phyloP scores from a whole-genome alignment of 2,113 vertebrate species.

The Edolisoma coerulescens region DNA sequence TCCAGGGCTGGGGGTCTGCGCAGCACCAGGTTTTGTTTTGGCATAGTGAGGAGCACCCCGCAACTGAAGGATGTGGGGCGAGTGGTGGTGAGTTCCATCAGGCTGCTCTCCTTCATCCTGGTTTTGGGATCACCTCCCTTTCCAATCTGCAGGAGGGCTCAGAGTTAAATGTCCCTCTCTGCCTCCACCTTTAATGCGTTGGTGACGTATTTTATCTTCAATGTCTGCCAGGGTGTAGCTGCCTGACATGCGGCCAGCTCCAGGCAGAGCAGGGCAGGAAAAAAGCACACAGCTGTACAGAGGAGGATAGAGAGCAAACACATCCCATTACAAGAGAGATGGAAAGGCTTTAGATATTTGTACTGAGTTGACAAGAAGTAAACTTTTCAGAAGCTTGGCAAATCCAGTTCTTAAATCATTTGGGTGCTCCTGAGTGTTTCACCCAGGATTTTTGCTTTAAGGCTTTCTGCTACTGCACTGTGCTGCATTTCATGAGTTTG shows the following conservation, averaged over 20 bases:
- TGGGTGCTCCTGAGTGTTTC: neutral
- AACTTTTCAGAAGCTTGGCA: neutral
- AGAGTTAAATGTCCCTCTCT: neutral
- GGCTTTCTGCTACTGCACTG: neutral
- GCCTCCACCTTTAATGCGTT: neutral
- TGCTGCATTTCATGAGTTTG: neutral
- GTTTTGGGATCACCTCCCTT: neutral
- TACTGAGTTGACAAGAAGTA: rapidly evolving
- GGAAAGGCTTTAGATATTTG: neutral
- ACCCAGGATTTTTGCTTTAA: neutral
- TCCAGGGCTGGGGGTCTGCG: neutral
- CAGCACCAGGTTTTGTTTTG: neutral
- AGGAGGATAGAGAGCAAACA: neutral
- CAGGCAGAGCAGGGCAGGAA: neutral
- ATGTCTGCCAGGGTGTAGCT: neutral
- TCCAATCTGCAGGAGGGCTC: neutral
- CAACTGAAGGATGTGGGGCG: neutral
- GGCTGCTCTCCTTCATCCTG: neutral
- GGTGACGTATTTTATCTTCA: rapidly evolving
- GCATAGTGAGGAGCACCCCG: rapidly evolving
- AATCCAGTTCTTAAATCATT: neutral
- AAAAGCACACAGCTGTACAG: neutral
- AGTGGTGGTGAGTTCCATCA: neutral
- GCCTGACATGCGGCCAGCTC: neutral
- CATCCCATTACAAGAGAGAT: neutral